phyloP scores from a whole-genome alignment of 2,113 vertebrate species.

The Nannospalax galili region DNA sequence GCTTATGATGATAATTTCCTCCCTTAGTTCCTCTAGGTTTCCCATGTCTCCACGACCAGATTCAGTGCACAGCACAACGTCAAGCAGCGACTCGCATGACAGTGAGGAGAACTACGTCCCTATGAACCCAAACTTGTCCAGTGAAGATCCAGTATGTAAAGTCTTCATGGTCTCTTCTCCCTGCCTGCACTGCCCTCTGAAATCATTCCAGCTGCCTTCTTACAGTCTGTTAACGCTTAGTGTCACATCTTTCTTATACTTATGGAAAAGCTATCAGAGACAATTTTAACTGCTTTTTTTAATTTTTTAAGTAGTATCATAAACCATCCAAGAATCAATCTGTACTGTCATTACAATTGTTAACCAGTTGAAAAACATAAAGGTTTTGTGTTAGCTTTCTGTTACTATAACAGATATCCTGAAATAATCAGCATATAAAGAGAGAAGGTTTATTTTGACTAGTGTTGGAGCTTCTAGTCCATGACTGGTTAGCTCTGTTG shows the following conservation, averaged over 20 bases:
- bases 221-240: not conserved
- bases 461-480: not conserved
- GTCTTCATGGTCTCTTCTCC: constrained; percentile 82
- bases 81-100: constrained; percentile 98
- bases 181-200: constrained; percentile 72
- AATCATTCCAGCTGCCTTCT: constrained; percentile 49
- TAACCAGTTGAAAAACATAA: not conserved
- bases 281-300: not conserved
- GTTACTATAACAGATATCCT: not conserved
- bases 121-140: constrained; percentile 96
- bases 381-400: not conserved
- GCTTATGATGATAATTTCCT: constrained; percentile 87
- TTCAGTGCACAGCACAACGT: constrained; percentile 98
- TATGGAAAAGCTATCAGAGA: constrained; percentile 32
- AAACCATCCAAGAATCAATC: not conserved
- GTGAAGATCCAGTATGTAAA: constrained; percentile 97
- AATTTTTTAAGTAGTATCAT: not conserved
- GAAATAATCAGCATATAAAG: not conserved
- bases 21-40: constrained; percentile 96
- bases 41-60: constrained; percentile 94
- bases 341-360: not conserved
- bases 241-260: constrained; percentile 36
- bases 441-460: not conserved
- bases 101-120: constrained; percentile 97
- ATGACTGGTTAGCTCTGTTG: not conserved